Percentiles rank a stretch among this genome's conserved stretches.
These are phyloP conservation scores for Chromis chromis DNA, from an alignment of 2,797 vertebrate species.

Conservation along the genomic window DNA sequence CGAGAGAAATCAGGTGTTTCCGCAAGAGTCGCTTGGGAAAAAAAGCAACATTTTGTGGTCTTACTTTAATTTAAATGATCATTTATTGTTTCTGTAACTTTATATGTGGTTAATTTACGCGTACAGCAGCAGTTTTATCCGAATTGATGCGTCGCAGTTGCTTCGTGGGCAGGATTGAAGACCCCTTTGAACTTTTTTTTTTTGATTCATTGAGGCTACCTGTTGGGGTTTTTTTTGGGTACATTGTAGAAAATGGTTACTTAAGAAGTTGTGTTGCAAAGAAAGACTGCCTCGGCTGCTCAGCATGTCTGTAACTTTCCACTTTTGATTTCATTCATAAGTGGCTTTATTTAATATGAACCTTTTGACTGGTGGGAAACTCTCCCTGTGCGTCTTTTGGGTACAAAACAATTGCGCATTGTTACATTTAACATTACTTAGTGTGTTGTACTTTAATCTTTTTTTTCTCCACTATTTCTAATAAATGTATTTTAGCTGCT, in stretches of 20 bases:
- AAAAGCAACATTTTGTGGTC: neutral
- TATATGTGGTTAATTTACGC: too few species aligned
- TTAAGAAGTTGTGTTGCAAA: neutral
- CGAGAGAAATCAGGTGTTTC: constrained; percentile 54
- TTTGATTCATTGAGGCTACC: neutral
- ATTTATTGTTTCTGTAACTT: too few species aligned
- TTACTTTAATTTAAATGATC: accelerated
- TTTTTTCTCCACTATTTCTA: neutral
- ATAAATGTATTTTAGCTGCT: neutral
- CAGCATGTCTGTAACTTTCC: neutral
- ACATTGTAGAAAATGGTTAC: neutral
- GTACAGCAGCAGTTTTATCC: neutral
- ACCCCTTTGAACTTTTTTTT: neutral
- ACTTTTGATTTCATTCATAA: neutral
- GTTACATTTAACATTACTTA: neutral
- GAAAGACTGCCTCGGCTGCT: neutral
- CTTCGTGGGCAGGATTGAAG: neutral
- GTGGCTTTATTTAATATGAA: too few species aligned
- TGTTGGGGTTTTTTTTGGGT: neutral
- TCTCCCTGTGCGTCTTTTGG: neutral
- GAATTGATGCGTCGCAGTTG: neutral
- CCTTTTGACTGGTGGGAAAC: too few species aligned
- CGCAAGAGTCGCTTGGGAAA: neutral
- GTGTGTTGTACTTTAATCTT: neutral
- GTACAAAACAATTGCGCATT: neutral